Evolutionary conservation across 2,797 vertebrate genomes (phyloP).

Genomic region (Dipus sagitta): DNA sequence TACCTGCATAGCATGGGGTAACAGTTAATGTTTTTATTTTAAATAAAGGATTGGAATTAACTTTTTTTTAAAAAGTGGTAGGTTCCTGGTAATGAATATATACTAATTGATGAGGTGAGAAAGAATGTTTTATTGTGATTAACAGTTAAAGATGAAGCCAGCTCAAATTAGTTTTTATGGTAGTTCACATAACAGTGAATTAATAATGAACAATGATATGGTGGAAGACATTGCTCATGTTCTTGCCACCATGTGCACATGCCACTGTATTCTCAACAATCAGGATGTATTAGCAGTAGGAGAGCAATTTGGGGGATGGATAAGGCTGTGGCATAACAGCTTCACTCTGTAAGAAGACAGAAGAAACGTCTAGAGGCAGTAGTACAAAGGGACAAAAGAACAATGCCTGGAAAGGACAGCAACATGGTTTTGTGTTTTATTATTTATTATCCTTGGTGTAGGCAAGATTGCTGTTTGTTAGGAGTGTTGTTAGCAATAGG

Average conservation of each 20-base stretch:
- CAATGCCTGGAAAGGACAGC: not conserved
- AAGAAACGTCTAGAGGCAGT: not conserved
- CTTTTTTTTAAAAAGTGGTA: conserved; percentile 44
- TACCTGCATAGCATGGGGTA: conserved; percentile 57
- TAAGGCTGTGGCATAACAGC: not conserved
- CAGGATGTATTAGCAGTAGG: not conserved
- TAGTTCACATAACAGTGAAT: not conserved
- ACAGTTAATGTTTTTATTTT: conserved; percentile 71
- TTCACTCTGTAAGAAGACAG: conserved; percentile 32
- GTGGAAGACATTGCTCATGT: not conserved
- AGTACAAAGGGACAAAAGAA: conserved; percentile 14
- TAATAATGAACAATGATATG: not conserved
- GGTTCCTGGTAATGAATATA: conserved; percentile 54
- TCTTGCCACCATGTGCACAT: not conserved
- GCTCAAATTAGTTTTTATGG: conserved; percentile 32
- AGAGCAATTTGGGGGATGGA: not conserved
- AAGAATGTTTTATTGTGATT: conserved; percentile 66
- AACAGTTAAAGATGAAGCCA: conserved; percentile 27
- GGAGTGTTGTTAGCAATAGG: conserved; percentile 3
- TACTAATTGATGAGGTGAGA: conserved; percentile 47
- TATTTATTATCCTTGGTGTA: conserved; percentile 45
- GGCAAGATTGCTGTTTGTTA: conserved; percentile 23
- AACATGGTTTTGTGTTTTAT: conserved; percentile 42
- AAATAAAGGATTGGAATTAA: conserved; percentile 69
- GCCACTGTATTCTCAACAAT: not conserved